Evolutionary conservation across 2,797 vertebrate genomes (phyloP).

Genomic region (Melanogrammus aeglefinus): DNA sequence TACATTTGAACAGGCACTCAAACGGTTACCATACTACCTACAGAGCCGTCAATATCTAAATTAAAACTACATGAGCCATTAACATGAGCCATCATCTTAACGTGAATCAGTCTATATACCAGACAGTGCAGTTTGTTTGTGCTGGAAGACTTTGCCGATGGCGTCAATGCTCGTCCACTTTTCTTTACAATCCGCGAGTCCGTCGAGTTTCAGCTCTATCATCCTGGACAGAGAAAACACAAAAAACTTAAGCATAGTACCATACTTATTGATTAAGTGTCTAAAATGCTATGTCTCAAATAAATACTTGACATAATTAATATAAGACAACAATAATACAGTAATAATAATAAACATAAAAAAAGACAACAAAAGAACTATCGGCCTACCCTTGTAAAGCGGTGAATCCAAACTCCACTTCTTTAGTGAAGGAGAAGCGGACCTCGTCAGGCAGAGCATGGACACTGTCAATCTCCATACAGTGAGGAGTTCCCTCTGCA

Average conservation of each 20-base stretch:
- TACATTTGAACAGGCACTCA: no score
- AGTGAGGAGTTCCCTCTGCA: conserved; percentile 1
- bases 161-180: background rate
- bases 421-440: conserved; percentile 16
- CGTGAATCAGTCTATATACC: no score
- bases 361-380: background rate
- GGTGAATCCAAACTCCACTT: background rate
- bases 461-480: conserved; percentile 3
- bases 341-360: no score
- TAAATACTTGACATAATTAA: background rate
- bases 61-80: no score
- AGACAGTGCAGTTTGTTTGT: background rate
- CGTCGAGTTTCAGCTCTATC: background rate
- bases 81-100: no score
- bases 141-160: background rate
- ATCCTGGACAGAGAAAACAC: background rate
- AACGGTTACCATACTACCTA: no score
- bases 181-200: background rate
- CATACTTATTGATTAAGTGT: no score
- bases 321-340: no score
- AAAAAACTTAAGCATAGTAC: background rate
- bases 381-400: background rate
- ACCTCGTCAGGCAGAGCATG: conserved; percentile 10
- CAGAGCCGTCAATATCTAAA: no score
- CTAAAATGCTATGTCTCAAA: no score